These are phyloP conservation scores for Drosophila funebris DNA, from an alignment of 1,140 invertebrate species.

Conservation along the genomic window DNA sequence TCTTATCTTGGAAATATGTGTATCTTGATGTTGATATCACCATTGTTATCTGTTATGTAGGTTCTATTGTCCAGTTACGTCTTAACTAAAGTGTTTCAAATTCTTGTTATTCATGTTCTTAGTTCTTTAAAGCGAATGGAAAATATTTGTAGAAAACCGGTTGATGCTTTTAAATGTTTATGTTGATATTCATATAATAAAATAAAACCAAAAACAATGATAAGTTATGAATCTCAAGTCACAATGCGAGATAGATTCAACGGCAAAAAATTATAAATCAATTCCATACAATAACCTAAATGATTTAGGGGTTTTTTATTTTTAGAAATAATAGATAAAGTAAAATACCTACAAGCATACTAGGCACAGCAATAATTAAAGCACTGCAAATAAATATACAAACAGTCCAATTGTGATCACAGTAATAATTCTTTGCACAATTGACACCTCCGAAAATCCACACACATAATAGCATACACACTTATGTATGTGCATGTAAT, in stretches of 20 bases:
- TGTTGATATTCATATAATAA: not conserved
- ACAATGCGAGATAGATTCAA: slow-evolving; percentile 12
- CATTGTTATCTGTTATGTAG: not conserved
- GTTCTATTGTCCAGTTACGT: not conserved
- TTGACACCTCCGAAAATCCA: too few relatives aligned
- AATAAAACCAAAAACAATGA: not conserved
- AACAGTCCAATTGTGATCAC: slow-evolving; percentile 1
- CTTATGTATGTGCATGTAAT: not conserved
- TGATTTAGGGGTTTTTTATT: slow-evolving; percentile 48
- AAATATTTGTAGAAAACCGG: slow-evolving; percentile 6
- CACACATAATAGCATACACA: not conserved
- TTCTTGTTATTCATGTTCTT: too few relatives aligned
- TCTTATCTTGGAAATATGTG: not conserved
- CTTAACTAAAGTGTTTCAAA: too few relatives aligned
- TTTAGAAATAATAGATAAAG: slow-evolving; percentile 43
- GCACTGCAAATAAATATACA: slow-evolving; percentile 54
- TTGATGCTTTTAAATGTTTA: not conserved
- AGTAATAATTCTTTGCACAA: too few relatives aligned
- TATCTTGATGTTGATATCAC: slow-evolving; percentile 3
- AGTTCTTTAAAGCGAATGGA: not conserved
- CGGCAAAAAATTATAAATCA: slow-evolving; percentile 33
- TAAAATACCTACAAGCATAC: not conserved
- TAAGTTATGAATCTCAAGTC: not conserved
- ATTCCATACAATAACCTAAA: slow-evolving; percentile 35
- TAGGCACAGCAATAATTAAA: slow-evolving; percentile 5